These are phyloP conservation scores for Dastarcus helophoroides DNA, from an alignment of 2,888 invertebrate species.

Conservation along the genomic window DNA sequence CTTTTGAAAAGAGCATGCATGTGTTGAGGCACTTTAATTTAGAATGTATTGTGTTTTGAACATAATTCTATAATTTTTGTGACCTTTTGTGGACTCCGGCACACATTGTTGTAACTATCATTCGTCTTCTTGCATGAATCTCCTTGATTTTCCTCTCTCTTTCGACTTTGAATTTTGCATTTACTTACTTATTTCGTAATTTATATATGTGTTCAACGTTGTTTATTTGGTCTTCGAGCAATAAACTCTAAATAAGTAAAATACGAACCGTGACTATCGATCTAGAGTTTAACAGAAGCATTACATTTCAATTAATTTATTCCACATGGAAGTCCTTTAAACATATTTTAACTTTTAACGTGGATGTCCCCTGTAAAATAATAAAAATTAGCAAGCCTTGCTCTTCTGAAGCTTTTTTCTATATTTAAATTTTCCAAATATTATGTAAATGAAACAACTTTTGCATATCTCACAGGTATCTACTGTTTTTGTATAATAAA, in stretches of 20 bases:
- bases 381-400: too few relatives aligned
- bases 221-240: slow-evolving; percentile 25
- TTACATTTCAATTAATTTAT: too few relatives aligned
- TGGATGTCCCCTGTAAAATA: too few relatives aligned
- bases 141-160: slow-evolving; percentile 32
- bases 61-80: slow-evolving; percentile 31
- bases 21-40: slow-evolving; percentile 16
- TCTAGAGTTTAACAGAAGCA: too few relatives aligned
- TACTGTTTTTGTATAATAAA: too few relatives aligned
- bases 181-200: slow-evolving; percentile 28
- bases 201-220: slow-evolving; percentile 23
- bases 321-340: too few relatives aligned
- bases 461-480: too few relatives aligned
- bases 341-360: too few relatives aligned
- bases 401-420: too few relatives aligned
- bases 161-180: slow-evolving; percentile 29
- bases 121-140: slow-evolving; percentile 33
- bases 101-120: slow-evolving; percentile 24
- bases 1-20: too few relatives aligned
- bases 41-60: slow-evolving; percentile 30
- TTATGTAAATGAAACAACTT: too few relatives aligned
- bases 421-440: too few relatives aligned
- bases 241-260: slow-evolving; percentile 24
- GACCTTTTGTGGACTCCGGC: slow-evolving; percentile 29
- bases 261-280: slow-evolving; percentile 11